Base-by-base conservation (phyloP, 1,140 invertebrate genomes). In the Lepidurus couesii region DNA sequence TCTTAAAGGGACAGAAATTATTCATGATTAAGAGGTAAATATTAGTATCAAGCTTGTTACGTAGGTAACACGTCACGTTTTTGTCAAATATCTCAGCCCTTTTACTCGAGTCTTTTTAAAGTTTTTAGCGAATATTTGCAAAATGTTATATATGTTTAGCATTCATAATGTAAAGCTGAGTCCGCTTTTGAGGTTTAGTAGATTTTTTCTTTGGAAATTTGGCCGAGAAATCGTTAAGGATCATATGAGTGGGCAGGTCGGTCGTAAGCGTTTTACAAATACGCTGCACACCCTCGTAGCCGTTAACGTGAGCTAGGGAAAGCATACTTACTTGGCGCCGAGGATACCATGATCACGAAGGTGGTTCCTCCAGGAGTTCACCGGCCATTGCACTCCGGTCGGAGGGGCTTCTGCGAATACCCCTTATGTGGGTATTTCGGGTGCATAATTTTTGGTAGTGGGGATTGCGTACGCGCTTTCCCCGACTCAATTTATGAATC, bases 401-500 rank as follows among this genome's bases (percentile, higher is more conserved):
- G 53, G 53, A 65, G 53, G 53, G 53, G 53, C 53, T 65, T 65
- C 53, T 65, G 53, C 53, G 53, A 65, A 65, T 65, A 65, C 53
- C 53, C 53, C 53, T 65, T 65, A 65, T 65, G 53, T 65, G 53
- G 53, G 53, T 65, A 65, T 65, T 65, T 65, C 53, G 53, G 53
- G 53, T 65, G 53, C 53, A 65, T 65, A 65, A 65, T 65, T 65
- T 65, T 65, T 65, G 53, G 53, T 65, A 65, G 53, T 65, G 53
- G 53, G 53, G 53, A 65, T 65, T 65, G 53, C 53, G 53, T 65
- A 65, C 53, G 53, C 53, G 53, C 53, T 65, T 13, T 65, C 53
- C 53, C 53, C 53, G 53, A 65, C 53, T 65, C 53, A 65, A 65
- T 65, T 13, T 9, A n/a, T 65, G 16, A 65, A 65, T 11, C 45